A percentile compares a stretch with the other conserved stretches of the same genome.
phyloP scores from a whole-genome alignment of 2,113 vertebrate species.

The Neodon shergylaensis region DNA sequence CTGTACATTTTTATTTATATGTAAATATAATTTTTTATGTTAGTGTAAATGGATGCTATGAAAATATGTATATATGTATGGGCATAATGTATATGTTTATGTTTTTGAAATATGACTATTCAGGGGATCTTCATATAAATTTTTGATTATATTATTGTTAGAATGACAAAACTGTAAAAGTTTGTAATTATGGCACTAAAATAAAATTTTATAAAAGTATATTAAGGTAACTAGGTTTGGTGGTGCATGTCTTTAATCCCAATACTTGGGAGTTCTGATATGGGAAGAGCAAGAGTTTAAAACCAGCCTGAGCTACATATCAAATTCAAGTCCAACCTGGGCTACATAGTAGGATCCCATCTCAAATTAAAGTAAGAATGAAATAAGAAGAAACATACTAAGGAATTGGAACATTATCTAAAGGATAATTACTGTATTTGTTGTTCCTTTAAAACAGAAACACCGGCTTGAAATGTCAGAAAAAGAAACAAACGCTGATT shows the following conservation, averaged over 20 bases:
- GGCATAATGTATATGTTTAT: not conserved
- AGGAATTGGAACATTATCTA: not conserved
- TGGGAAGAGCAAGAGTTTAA: not conserved
- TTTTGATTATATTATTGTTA: slow-evolving; percentile 19
- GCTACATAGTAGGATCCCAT: not conserved
- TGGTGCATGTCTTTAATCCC: not conserved
- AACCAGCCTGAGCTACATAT: not conserved
- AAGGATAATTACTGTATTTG: slow-evolving; percentile 22
- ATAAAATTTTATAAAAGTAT: slow-evolving; percentile 33
- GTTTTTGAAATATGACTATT: not conserved
- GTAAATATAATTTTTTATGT: slow-evolving; percentile 45
- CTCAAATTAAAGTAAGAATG: not conserved
- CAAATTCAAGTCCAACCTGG: not conserved
- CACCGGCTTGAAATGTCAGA: not conserved
- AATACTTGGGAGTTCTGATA: not conserved
- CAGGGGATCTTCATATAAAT: not conserved
- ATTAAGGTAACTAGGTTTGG: not conserved
- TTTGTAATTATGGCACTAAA: slow-evolving; percentile 37
- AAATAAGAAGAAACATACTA: not conserved
- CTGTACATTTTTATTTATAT: slow-evolving; percentile 37
- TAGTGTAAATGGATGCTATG: slow-evolving; percentile 53
- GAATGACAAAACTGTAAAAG: slow-evolving; percentile 45
- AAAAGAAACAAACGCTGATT: not conserved
- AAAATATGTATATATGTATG: not conserved
- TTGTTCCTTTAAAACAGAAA: slow-evolving; percentile 48